Evolutionary conservation across 2,888 invertebrate species (phyloP).

Genomic region (Monopis laevigella): DNA sequence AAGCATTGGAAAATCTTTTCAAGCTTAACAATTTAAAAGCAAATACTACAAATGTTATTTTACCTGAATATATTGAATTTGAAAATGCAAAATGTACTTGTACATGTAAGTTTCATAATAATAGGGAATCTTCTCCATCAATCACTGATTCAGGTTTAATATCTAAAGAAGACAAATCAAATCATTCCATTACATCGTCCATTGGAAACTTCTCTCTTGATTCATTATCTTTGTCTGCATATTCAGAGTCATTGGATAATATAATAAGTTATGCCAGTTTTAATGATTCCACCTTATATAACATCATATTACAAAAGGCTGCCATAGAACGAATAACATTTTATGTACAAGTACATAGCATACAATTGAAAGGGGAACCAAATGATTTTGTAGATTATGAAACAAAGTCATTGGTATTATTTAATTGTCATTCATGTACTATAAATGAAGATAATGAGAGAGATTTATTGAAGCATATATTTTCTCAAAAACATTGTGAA

Average conservation of each 20-base stretch:
- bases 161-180: constrained; percentile 31
- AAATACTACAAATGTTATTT: background rate
- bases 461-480: constrained; percentile 39
- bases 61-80: no score
- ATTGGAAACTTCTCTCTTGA: constrained; percentile 54
- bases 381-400: constrained; percentile 28
- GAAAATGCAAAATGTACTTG: constrained; percentile 29
- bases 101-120: constrained; percentile 32
- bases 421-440: constrained; percentile 44
- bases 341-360: constrained; percentile 53
- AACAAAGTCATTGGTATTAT: constrained; percentile 32
- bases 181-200: constrained; percentile 47
- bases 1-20: constrained; percentile 44
- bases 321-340: constrained; percentile 53
- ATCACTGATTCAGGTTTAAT: constrained; percentile 38
- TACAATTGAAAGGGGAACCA: constrained; percentile 38
- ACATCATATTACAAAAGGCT: constrained; percentile 40
- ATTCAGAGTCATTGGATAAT: constrained; percentile 50
- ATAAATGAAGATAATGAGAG: constrained; percentile 38
- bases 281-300: constrained; percentile 40
- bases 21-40: constrained; percentile 19
- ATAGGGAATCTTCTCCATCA: constrained; percentile 16
- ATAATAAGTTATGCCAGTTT: constrained; percentile 52
- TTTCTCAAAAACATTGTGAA: constrained; percentile 45
- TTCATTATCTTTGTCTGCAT: constrained; percentile 45